Conservation (phyloP, 1,140 invertebrate species). For the Ganaspis sp. region DNA sequence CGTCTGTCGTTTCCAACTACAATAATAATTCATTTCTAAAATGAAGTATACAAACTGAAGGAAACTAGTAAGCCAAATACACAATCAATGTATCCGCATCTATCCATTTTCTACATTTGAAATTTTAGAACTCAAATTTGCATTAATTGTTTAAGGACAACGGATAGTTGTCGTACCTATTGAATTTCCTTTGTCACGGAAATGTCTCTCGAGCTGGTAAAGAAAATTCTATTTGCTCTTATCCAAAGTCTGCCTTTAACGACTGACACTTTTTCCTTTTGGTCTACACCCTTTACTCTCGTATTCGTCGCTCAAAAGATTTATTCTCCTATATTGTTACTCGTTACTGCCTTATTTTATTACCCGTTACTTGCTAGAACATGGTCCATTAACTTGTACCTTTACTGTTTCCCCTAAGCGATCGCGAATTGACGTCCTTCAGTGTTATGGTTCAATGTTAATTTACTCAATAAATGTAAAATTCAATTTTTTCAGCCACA, state of each 20-base stretch:
- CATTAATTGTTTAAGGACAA: no score
- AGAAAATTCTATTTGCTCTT: not conserved
- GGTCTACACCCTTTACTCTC: slow-evolving; percentile 3
- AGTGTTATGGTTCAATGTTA: not conserved
- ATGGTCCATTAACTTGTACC: slow-evolving; percentile 25
- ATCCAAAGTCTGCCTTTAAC: not conserved
- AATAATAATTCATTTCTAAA: not conserved
- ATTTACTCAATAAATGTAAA: not conserved
- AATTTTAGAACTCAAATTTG: no score
- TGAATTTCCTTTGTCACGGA: slow-evolving; percentile 45
- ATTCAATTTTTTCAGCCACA: not conserved
- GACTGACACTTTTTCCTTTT: not conserved
- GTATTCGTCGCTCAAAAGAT: slow-evolving; percentile 12
- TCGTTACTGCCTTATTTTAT: slow-evolving; percentile 27
- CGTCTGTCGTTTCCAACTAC: not conserved
- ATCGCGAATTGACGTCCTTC: slow-evolving; percentile 18
- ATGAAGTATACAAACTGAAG: not conserved
- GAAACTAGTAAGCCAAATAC: not conserved
- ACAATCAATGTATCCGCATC: no score
- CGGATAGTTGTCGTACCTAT: not conserved
- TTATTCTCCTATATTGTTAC: slow-evolving; percentile 23
- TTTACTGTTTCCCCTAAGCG: not conserved
- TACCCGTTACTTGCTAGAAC: slow-evolving; percentile 8
- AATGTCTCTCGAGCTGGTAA: slow-evolving; percentile 40
- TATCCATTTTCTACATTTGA: no score